Evolutionary conservation across 2,113 vertebrate genomes (phyloP).

Genomic region (Rhynchomys soricoides): DNA sequence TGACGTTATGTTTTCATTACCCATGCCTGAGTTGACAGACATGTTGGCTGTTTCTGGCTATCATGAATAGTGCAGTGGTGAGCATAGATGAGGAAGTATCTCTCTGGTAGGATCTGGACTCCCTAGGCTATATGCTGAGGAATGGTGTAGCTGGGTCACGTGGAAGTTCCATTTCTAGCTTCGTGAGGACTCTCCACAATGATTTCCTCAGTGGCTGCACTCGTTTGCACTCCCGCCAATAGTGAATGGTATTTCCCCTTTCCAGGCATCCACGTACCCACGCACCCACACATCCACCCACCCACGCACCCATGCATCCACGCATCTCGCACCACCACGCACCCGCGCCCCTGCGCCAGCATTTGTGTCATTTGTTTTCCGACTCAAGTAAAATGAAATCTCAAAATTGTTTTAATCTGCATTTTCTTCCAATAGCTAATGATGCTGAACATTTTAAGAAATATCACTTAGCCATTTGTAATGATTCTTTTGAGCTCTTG

Average conservation of each 20-base stretch:
- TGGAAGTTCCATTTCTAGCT: neutral
- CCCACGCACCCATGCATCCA: no score
- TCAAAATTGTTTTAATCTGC: neutral
- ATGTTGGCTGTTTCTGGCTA: neutral
- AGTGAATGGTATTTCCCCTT: neutral
- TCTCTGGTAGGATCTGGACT: neutral
- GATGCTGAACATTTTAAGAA: neutral
- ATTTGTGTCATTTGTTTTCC: neutral
- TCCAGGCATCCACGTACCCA: neutral
- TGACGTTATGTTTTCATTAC: neutral
- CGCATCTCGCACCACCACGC: accelerated
- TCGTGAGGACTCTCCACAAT: neutral
- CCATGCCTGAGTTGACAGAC: neutral
- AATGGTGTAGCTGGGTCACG: neutral
- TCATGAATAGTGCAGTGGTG: neutral
- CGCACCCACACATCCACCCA: neutral
- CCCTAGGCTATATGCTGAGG: neutral
- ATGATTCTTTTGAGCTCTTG: neutral
- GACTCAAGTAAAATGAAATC: neutral
- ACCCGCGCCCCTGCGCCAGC: neutral
- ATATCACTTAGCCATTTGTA: neutral
- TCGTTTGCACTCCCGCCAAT: neutral
- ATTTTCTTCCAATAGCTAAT: neutral
- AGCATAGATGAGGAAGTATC: no score
- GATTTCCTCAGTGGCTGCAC: neutral